Evolutionary conservation across 2,888 invertebrate genomes (phyloP), one percentile per base, ranked within the genome.

Genomic region (Trissonchulus latispiculum): DNA sequence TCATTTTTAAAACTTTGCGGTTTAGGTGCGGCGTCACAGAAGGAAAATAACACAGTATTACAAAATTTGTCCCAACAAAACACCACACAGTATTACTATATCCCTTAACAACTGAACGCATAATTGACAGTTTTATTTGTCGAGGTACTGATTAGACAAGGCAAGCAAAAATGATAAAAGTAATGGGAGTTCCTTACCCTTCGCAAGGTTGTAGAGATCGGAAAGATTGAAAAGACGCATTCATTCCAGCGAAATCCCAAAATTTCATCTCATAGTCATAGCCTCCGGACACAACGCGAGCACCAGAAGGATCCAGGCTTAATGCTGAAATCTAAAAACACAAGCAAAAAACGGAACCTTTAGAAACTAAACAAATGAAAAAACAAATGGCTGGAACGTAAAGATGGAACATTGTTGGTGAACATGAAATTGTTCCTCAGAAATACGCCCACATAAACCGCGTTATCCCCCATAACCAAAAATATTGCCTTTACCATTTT

Each of bases 191-290:
- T n/a, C n/a, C 75, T 70, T 77, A 85, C 85, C 85, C 92, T 84
- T 96, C 96, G 82, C 95, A 95, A 0, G 97, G 96, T 77, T 91
- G 91, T n/a, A 95, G 86, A 0, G 91, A 91, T 32, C 96, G 88
- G 83, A 96, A 99, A 69, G 94, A 92, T 71, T 91, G 89, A 86
- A 95, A 88, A 0, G 91, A 89, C 0, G 91, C 89, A 83, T 97
- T 95, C 95, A 99, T 97, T 1, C 96, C 97, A 76, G 95, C 93
- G 86, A 99, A 99, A 83, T 99, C 99, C 95, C 95, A 99, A 79
- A 99, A 92, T 72, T 91, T 91, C 1, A 99, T 91, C 78, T 95
- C 94, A 84, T 95, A 99, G 83, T 99, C 97, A 35, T 93, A 89
- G 0, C 95, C 93, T 0, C 99, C 99, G 0, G 92, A 90, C 0